Evolutionary conservation across 2,888 invertebrate species (phyloP).

Genomic region (Cetonia aurata): DNA sequence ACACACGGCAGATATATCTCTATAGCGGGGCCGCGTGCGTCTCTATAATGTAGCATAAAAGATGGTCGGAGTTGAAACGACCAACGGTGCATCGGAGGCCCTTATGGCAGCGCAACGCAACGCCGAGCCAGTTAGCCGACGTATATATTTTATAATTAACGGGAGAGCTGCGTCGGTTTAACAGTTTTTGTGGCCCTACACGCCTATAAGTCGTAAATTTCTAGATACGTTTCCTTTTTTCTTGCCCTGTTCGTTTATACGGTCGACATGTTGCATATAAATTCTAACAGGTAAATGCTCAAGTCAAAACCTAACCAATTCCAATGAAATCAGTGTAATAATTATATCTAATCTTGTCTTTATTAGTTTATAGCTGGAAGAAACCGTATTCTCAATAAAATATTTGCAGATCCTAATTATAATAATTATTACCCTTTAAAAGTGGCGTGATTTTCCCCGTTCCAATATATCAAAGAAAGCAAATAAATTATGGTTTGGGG

Average conservation of each 20-base stretch:
- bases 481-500: no score
- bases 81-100: neutral
- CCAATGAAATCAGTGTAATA: no score
- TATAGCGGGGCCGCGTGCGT: neutral
- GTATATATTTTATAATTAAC: slow-evolving; percentile 37
- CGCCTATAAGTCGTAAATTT: slow-evolving; percentile 30
- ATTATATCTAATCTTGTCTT: no score
- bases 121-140: slow-evolving; percentile 11
- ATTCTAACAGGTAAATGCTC: slow-evolving; percentile 10
- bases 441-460: no score
- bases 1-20: slow-evolving; percentile 11
- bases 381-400: no score
- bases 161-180: slow-evolving; percentile 30
- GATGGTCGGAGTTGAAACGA: neutral
- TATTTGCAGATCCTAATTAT: no score
- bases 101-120: slow-evolving; percentile 11
- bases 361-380: no score
- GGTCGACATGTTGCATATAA: slow-evolving; percentile 1
- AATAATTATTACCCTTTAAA: no score
- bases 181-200: slow-evolving; percentile 31
- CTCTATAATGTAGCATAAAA: slow-evolving; percentile 14
- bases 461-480: no score
- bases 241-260: slow-evolving; percentile 6
- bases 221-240: slow-evolving; percentile 9
- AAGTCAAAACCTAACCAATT: no score